Conservation (phyloP, 2,797 vertebrate species). For the Sternarchorhynchus goeldii region DNA sequence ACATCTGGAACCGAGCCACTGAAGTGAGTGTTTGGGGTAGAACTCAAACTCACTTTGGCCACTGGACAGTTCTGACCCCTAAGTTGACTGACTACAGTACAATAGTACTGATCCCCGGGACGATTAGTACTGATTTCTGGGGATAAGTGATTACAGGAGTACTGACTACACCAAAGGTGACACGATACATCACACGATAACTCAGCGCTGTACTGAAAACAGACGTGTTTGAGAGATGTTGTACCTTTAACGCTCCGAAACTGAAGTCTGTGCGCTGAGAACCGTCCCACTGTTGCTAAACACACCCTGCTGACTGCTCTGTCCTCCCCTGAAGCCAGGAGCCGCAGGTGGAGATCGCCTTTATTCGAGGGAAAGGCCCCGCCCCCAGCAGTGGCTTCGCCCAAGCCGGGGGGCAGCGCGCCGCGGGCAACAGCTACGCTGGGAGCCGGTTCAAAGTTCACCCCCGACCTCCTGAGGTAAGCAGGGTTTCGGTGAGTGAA, state of each 20-base stretch:
- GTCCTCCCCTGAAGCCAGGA: conserved; percentile 74
- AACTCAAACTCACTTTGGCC: not conserved
- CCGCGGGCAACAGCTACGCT: conserved; percentile 73
- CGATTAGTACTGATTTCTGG: no score
- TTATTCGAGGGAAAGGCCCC: conserved; percentile 84
- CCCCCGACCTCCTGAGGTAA: conserved; percentile 84
- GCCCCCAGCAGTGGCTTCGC: conserved; percentile 75
- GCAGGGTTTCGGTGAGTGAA: not conserved
- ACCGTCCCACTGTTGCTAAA: not conserved
- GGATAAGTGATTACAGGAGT: no score
- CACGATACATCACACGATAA: no score
- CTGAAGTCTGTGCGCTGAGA: not conserved
- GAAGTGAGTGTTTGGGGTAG: no score
- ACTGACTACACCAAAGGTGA: no score
- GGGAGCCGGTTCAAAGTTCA: conserved; percentile 83
- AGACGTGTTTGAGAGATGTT: no score
- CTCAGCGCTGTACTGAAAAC: no score
- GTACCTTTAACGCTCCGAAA: no score
- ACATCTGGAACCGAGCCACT: no score
- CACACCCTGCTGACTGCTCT: not conserved
- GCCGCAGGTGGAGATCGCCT: conserved; percentile 82
- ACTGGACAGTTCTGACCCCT: not conserved
- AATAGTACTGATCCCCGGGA: no score
- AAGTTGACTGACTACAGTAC: not conserved
- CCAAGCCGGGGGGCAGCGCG: conserved; percentile 66